phyloP scores from a whole-genome alignment of 2,113 vertebrate species.

The Aptenodytes patagonicus region DNA sequence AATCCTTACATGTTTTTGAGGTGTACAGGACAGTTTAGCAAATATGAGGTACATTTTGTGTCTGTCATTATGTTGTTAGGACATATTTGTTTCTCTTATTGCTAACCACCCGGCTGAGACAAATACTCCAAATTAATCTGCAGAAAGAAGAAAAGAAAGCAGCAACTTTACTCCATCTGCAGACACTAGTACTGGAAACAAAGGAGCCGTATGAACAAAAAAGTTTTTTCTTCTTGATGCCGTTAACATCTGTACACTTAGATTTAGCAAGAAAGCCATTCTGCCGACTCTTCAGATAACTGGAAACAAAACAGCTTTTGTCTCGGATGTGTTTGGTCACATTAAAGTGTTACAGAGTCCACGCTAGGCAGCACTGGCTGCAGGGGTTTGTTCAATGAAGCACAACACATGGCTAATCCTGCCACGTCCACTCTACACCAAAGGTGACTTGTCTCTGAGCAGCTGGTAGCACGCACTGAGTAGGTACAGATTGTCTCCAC shows the following conservation, averaged over 20 bases:
- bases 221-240: not conserved
- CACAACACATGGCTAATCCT: not conserved
- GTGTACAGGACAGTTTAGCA: not conserved
- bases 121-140: not conserved
- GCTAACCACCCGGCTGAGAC: not conserved
- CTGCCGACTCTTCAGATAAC: not conserved
- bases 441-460: not conserved
- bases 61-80: not conserved
- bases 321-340: not conserved
- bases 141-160: not conserved
- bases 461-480: not conserved
- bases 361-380: not conserved
- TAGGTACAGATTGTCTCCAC: not conserved
- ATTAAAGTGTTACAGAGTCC: not conserved
- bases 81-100: not conserved
- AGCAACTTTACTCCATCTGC: not conserved
- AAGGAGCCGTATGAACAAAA: not conserved
- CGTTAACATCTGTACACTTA: not conserved
- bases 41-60: not conserved
- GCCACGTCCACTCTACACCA: not conserved
- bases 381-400: not conserved
- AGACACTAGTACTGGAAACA: not conserved
- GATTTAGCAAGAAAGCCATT: not conserved
- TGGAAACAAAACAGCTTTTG: not conserved
- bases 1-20: conserved; percentile 1